phyloP scores from a whole-genome alignment of 30 jellyfish, hydroid and myxozoan genomes.

The Mastigias papua region DNA sequence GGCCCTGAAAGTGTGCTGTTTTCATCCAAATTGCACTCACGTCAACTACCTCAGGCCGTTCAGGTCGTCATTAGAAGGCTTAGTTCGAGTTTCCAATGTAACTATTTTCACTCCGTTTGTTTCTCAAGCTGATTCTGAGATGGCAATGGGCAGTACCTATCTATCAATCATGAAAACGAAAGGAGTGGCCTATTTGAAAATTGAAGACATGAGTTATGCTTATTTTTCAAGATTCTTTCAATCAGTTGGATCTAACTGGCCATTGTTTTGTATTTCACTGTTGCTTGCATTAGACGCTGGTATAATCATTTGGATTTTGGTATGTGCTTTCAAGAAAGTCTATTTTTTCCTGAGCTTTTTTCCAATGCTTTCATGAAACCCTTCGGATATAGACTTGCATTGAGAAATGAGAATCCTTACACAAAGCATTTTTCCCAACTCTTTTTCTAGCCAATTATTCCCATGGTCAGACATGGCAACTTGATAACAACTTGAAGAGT shows the following conservation, averaged over 20 bases:
- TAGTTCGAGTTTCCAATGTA: not conserved
- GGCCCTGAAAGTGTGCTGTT: constrained; percentile 59
- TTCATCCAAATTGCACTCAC: constrained; percentile 32
- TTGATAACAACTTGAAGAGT: too few relatives aligned
- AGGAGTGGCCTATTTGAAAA: constrained; percentile 43
- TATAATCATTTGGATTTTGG: constrained; percentile 59
- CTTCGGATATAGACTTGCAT: too few relatives aligned
- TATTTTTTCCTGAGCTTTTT: not conserved
- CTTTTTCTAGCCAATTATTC: too few relatives aligned
- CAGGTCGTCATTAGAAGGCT: constrained; percentile 32
- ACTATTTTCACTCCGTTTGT: constrained; percentile 36
- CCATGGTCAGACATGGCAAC: too few relatives aligned
- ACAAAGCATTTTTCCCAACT: too few relatives aligned
- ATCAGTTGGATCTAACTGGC: constrained; percentile 66
- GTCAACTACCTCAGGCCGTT: constrained; percentile 53
- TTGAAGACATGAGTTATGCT: constrained; percentile 14
- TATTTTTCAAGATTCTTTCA: constrained; percentile 24
- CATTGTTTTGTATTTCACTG: constrained; percentile 41
- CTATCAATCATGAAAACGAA: constrained; percentile 24
- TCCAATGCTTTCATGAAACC: not conserved
- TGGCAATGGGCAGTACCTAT: constrained; percentile 16
- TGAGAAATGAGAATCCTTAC: too few relatives aligned
- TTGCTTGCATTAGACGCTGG: constrained; percentile 74
- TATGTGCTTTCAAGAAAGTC: constrained; percentile 1
- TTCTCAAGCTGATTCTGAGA: constrained; percentile 4